phyloP scores from a whole-genome alignment of 2,113 vertebrate species.

The Ptilorrhoa leucosticta region DNA sequence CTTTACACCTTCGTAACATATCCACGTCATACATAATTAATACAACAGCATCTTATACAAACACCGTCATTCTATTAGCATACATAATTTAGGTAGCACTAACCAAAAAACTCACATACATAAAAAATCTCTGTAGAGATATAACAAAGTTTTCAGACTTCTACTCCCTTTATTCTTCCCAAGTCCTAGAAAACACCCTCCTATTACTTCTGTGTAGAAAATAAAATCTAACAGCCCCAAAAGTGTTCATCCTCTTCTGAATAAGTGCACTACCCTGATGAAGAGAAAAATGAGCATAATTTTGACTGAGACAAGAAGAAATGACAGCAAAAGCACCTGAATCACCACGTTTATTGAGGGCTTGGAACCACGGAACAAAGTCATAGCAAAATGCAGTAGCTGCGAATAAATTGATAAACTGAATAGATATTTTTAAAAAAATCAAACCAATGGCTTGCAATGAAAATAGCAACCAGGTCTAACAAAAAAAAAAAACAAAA shows the following conservation, averaged over 20 bases:
- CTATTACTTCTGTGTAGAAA: not conserved
- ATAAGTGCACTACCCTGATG: fast-evolving
- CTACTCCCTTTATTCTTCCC: not conserved
- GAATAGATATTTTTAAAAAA: not conserved
- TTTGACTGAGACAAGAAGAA: not conserved
- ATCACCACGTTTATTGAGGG: not conserved
- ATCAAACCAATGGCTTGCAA: not conserved
- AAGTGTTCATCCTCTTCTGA: not conserved
- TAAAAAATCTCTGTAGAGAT: not conserved
- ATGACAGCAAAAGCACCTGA: not conserved
- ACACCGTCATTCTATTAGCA: not conserved
- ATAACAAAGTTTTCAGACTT: not conserved
- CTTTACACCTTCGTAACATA: not conserved
- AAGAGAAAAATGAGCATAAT: not conserved
- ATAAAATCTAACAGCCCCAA: not conserved
- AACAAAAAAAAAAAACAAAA: not conserved
- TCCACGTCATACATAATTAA: not conserved
- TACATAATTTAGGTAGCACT: not conserved
- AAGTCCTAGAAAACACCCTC: not conserved
- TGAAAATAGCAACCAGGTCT: not conserved
- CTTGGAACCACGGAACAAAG: not conserved
- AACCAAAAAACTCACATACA: not conserved
- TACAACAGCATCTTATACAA: not conserved
- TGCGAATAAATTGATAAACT: not conserved
- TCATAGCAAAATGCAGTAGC: not conserved